Evolutionary conservation across 2,113 vertebrate species (phyloP).

Genomic region (Perognathus longimembris): DNA sequence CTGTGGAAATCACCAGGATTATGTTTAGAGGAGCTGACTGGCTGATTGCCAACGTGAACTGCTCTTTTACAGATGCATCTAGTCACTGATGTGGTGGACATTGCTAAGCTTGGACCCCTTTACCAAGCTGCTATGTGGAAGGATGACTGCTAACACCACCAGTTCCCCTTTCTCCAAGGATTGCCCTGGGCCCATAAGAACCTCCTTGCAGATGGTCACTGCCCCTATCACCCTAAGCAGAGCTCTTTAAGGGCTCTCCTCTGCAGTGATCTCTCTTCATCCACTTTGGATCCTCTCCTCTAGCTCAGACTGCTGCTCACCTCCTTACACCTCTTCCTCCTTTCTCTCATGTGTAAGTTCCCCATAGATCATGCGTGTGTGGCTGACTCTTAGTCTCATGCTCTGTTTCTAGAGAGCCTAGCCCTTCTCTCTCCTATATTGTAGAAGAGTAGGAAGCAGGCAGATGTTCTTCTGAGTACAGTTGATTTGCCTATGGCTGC

Average conservation of each 20-base stretch:
- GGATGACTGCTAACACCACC: background rate
- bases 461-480: accelerated
- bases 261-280: background rate
- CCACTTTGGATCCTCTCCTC: background rate
- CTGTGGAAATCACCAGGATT: background rate
- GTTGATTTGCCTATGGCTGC: background rate
- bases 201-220: background rate
- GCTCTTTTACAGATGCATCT: conserved; percentile 3
- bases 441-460: background rate
- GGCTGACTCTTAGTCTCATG: background rate
- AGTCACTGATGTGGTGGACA: background rate
- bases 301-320: background rate
- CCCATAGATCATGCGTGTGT: background rate
- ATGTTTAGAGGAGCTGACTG: background rate
- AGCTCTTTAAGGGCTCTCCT: background rate
- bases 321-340: background rate
- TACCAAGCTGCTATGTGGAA: background rate
- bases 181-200: background rate
- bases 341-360: background rate
- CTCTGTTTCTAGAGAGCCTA: background rate
- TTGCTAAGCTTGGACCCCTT: background rate
- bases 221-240: background rate
- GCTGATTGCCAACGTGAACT: background rate
- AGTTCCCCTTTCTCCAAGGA: background rate
- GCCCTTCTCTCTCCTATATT: background rate